A percentile compares a stretch with the other conserved stretches of the same genome.
Conservation (phyloP, 2,888 invertebrate species). For the Mythimna pallens region DNA sequence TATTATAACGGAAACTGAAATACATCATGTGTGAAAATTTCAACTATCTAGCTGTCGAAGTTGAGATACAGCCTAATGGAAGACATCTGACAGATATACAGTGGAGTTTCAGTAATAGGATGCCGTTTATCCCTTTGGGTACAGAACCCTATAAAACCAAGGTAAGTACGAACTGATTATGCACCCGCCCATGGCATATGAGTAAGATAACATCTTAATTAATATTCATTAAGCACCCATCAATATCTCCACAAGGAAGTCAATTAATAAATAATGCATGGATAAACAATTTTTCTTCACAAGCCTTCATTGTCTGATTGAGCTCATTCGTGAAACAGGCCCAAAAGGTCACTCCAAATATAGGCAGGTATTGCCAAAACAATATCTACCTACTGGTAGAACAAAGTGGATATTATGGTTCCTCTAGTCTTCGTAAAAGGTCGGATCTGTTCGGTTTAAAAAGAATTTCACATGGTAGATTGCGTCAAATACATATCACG, state of each 20-base stretch:
- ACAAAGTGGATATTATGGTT: conserved; percentile 57
- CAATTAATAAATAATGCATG: conserved; percentile 45
- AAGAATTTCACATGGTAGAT: conserved; percentile 8
- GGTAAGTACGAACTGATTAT: background rate
- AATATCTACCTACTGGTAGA: conserved; percentile 56
- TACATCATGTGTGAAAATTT: too few relatives aligned
- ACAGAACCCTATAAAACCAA: too few relatives aligned
- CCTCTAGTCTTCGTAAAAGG: conserved; percentile 74
- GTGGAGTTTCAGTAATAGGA: too few relatives aligned
- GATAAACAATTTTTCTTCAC: conserved; percentile 27
- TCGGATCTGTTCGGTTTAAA: conserved; percentile 49
- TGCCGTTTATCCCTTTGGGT: too few relatives aligned
- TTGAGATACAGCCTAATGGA: too few relatives aligned
- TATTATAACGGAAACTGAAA: too few relatives aligned
- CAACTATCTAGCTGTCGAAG: too few relatives aligned
- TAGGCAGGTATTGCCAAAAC: conserved; percentile 78
- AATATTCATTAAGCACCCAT: conserved; percentile 37
- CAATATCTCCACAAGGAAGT: conserved; percentile 44
- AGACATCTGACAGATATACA: too few relatives aligned
- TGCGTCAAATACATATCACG: background rate
- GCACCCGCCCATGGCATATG: conserved; percentile 2
- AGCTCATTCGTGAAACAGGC: conserved; percentile 74
- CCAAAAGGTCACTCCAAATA: conserved; percentile 80
- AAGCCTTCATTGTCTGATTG: conserved; percentile 61
- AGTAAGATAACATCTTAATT: conserved; percentile 46